Evolutionary conservation across 1,140 invertebrate species (phyloP), one percentile per base, ranked within the genome.

Genomic region (Ooceraea biroi): DNA sequence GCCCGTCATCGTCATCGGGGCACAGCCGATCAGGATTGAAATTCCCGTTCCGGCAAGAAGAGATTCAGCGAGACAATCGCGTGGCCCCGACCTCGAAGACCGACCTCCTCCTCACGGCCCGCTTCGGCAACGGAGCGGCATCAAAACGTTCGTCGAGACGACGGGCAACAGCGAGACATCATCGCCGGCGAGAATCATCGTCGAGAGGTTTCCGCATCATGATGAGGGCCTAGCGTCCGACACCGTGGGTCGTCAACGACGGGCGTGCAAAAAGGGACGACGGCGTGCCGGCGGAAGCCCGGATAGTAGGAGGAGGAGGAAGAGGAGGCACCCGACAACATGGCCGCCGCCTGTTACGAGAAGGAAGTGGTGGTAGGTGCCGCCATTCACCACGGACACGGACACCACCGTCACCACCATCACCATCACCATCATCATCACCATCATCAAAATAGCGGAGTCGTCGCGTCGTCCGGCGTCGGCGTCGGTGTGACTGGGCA

Each of bases 331-430:
- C 86, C 83, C 88, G 36, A 69, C 76, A 91, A 91, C 80, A 91
- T 91, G 91, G 91, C 91, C 82, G 91, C 91, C 74, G 90, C 91
- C 73, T 91, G 91, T 69, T 91, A 91, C 87, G 91, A 91, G 68
- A 86, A 91, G 84, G 89, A 91, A 90, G 88, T 91, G 63, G 88
- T 90, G 80, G 84, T 90, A 85, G 88, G 88, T 87, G 86, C 83
- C 82, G 83, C 85, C 84, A 78, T 88, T 65, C 90, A 86, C 22
- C 83, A 85, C 58, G 87, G 89, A 83, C 82, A 84, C 46, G 71
- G 85, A 44, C 89, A 89, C 61, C 83, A 88, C 50, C 84, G 83
- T 41, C 83, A 84, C 27, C 78, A 82, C 14, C 86, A 89, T 44
- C 88, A 88, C 27, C 89, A 85, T 4, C 88, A 90, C 30, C 85